phyloP scores from a whole-genome alignment of 2,113 vertebrate species.

The Bambusicola thoracicus region DNA sequence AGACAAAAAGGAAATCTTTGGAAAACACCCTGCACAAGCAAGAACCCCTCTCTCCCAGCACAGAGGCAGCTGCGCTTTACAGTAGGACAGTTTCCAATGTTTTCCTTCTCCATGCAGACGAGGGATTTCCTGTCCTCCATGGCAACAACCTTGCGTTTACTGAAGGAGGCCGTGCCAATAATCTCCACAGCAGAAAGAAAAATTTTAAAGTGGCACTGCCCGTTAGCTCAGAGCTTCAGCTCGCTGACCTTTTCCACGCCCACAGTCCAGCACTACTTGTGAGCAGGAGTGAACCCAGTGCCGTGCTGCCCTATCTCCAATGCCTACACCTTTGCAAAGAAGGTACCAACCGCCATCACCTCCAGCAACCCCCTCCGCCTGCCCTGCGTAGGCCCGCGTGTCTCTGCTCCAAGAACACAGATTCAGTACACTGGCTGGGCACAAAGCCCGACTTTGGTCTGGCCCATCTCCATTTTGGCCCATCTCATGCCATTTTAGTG shows the following conservation, averaged over 20 bases:
- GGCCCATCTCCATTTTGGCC: not conserved
- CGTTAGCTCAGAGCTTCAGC: not conserved
- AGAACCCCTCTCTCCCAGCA: constrained; percentile 27
- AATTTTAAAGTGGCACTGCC: constrained; percentile 47
- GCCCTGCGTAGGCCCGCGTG: not conserved
- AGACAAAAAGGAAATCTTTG: constrained; percentile 23
- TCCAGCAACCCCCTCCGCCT: not conserved
- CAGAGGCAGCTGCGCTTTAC: constrained; percentile 44
- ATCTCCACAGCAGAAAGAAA: constrained; percentile 26
- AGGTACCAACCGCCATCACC: not conserved
- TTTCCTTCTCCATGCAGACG: constrained; percentile 46
- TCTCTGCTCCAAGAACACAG: not conserved
- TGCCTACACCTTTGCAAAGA: not conserved
- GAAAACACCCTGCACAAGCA: not conserved
- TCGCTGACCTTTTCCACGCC: not conserved
- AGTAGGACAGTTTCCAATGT: constrained; percentile 54
- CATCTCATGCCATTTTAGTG: constrained; percentile 11
- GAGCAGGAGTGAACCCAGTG: not conserved
- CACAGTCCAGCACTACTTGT: not conserved
- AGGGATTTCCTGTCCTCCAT: constrained; percentile 75
- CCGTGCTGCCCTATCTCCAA: not conserved
- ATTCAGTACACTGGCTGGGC: not conserved
- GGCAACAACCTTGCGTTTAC: constrained; percentile 45
- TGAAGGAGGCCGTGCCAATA: constrained; percentile 42
- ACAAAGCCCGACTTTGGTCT: not conserved